Conservation (phyloP, 2,888 invertebrate genomes). For the Volucella inanis region DNA sequence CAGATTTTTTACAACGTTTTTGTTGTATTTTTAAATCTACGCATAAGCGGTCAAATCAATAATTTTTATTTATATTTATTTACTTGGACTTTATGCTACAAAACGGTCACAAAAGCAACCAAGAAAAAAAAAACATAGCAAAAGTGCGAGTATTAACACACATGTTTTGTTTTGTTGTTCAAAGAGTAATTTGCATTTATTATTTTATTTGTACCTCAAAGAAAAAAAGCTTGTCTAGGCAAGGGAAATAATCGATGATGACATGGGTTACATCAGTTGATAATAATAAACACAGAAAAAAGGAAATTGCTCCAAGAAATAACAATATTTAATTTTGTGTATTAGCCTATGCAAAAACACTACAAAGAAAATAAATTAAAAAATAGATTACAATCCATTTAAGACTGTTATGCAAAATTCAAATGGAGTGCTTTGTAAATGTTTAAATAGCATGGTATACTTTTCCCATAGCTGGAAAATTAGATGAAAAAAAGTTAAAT, state of each 20-base stretch:
- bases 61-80: conserved; percentile 5
- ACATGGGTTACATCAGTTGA: conserved; percentile 6
- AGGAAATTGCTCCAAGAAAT: neutral
- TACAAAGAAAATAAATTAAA: neutral
- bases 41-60: conserved; percentile 11
- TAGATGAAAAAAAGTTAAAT: conserved; percentile 25
- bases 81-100: neutral
- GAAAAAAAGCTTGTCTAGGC: neutral
- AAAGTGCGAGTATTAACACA: neutral
- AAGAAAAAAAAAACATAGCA: neutral
- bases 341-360: neutral
- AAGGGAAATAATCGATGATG: conserved; percentile 3
- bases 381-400: conserved; percentile 15
- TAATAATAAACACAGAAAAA: neutral
- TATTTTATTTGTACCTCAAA: neutral
- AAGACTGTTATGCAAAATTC: conserved; percentile 39
- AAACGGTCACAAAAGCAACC: neutral
- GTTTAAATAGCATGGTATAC: conserved; percentile 45
- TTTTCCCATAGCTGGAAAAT: conserved; percentile 30
- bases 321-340: neutral
- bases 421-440: conserved; percentile 72
- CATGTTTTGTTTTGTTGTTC: conserved; percentile 33
- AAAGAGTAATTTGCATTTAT: neutral
- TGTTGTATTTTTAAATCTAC: conserved; percentile 69
- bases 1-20: conserved; percentile 77